Conservation (phyloP, 2,888 invertebrate genomes). For the Apamea anceps region DNA sequence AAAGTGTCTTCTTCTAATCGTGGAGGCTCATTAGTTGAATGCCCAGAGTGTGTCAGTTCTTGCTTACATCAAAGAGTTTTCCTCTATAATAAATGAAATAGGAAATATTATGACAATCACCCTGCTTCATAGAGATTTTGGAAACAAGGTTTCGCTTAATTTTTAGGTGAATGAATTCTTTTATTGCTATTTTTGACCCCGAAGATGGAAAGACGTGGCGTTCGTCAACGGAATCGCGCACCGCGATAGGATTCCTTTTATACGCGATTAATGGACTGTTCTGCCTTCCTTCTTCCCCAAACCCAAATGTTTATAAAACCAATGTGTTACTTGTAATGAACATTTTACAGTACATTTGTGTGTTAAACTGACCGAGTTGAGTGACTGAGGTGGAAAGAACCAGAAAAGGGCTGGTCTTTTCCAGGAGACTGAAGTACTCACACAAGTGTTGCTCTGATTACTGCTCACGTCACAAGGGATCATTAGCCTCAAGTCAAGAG, state of each 20-base stretch:
- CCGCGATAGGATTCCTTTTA: not conserved
- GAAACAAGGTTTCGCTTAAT: not conserved
- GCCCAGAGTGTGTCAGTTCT: not conserved
- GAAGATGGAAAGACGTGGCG: not conserved
- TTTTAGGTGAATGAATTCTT: not conserved
- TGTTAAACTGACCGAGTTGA: not conserved
- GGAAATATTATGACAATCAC: not conserved
- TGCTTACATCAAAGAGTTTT: not conserved
- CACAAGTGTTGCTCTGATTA: slow-evolving; percentile 16
- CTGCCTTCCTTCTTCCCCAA: not conserved
- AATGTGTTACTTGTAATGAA: not conserved
- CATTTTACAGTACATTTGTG: not conserved
- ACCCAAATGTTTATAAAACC: not conserved
- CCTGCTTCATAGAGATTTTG: not conserved
- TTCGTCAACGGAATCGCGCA: not conserved
- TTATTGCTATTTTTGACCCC: not conserved
- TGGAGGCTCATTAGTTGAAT: not conserved
- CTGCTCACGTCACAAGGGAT: slow-evolving; percentile 4
- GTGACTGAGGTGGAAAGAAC: not conserved
- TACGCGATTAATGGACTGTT: not conserved
- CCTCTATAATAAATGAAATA: not conserved
- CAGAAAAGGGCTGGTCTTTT: slow-evolving; percentile 9
- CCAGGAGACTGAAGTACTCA: slow-evolving; percentile 2
- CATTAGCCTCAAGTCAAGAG: slow-evolving; percentile 28
- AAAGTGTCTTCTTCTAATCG: not conserved